Evolutionary conservation across 2,113 vertebrate genomes (phyloP).

Genomic region (Craseonycteris thonglongyai): DNA sequence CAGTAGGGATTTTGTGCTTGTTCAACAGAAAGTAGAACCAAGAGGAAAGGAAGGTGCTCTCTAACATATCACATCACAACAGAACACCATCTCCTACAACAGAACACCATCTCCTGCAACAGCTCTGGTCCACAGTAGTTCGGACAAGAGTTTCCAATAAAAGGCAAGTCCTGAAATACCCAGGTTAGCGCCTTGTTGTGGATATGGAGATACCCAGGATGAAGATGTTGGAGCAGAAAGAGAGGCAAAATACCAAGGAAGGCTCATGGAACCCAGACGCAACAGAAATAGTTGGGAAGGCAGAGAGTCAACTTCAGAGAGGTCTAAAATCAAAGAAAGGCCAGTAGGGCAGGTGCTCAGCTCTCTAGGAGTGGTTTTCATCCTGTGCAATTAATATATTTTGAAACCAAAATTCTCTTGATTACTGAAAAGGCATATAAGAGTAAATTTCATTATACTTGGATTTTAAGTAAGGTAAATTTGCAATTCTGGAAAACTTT

Average conservation of each 20-base stretch:
- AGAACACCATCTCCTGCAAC: background rate
- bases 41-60: background rate
- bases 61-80: too few relatives aligned
- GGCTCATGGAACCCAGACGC: background rate
- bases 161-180: background rate
- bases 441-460: background rate
- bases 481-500: background rate
- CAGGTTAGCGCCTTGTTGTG: background rate
- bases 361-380: background rate
- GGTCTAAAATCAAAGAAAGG: background rate
- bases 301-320: background rate
- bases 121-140: background rate
- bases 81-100: background rate
- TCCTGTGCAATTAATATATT: background rate
- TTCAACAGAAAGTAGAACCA: background rate
- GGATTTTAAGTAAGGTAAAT: background rate
- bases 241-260: background rate
- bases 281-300: background rate
- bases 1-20: background rate
- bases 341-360: background rate
- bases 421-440: background rate
- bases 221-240: background rate
- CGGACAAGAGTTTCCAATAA: background rate
- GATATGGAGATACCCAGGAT: background rate
- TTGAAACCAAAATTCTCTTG: constrained; percentile 6